Conservation (phyloP, 2,113 vertebrate genomes). For the Clupea harengus region DNA sequence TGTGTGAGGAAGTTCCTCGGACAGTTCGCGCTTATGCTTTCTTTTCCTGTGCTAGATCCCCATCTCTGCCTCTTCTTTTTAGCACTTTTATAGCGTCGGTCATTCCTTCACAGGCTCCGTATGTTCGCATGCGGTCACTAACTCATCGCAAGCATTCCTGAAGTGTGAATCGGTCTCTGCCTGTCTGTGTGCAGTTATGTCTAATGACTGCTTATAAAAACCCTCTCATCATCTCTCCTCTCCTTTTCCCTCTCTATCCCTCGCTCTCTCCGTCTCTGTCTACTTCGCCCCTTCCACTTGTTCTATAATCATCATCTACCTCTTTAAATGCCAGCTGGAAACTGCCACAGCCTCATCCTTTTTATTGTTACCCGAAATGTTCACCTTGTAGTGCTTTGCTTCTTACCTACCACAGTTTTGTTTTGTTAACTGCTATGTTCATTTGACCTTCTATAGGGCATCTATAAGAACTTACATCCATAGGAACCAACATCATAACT, state of each 20-base stretch:
- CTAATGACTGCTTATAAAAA: slow-evolving; percentile 57
- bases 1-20: slow-evolving; percentile 59
- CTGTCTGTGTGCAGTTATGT: slow-evolving; percentile 56
- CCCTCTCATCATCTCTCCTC: slow-evolving; percentile 46
- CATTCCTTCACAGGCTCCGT: slow-evolving; percentile 62
- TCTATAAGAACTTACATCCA: neutral
- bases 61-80: slow-evolving; percentile 50
- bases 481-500: neutral
- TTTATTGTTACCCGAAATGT: neutral
- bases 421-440: neutral
- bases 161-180: slow-evolving; percentile 55
- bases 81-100: slow-evolving; percentile 62
- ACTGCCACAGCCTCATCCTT: slow-evolving; percentile 50
- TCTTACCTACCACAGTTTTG: neutral
- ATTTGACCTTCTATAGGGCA: neutral
- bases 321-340: slow-evolving; percentile 34
- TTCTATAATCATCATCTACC: slow-evolving; percentile 41
- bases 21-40: slow-evolving; percentile 29
- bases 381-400: neutral
- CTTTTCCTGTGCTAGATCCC: slow-evolving; percentile 48
- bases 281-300: slow-evolving; percentile 24
- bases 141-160: slow-evolving; percentile 71
- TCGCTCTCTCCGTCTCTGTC: slow-evolving; percentile 28
- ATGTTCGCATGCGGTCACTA: slow-evolving; percentile 69
- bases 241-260: slow-evolving; percentile 35